Conservation (phyloP, 2,888 invertebrate species). For the Desoria tigrina region DNA sequence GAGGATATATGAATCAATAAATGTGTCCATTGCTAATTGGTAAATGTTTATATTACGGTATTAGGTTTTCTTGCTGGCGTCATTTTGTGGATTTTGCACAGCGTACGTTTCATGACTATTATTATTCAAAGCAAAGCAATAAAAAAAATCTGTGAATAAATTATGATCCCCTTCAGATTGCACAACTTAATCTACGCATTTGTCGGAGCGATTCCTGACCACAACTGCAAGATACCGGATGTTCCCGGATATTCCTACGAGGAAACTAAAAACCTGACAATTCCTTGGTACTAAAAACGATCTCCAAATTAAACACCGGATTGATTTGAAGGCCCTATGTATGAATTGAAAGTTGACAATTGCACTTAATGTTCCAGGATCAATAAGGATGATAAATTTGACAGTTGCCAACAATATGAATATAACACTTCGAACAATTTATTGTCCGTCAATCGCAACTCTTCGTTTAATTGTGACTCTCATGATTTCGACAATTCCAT, state of each 20-base stretch:
- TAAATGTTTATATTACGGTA: not conserved
- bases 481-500: slow-evolving; percentile 48
- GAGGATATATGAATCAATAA: too few relatives aligned
- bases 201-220: slow-evolving; percentile 44
- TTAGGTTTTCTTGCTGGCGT: slow-evolving; percentile 46
- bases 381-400: slow-evolving; percentile 20
- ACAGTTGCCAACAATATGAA: slow-evolving; percentile 23
- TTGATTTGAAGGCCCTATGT: slow-evolving; percentile 20
- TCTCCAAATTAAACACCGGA: too few relatives aligned
- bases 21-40: too few relatives aligned
- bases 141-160: too few relatives aligned
- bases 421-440: slow-evolving; percentile 22
- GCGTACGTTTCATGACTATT: slow-evolving; percentile 31
- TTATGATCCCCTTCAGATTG: too few relatives aligned
- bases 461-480: slow-evolving; percentile 8
- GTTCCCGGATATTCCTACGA: slow-evolving; percentile 21
- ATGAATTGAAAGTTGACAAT: not conserved
- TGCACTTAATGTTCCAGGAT: slow-evolving; percentile 1
- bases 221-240: slow-evolving; percentile 37
- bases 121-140: too few relatives aligned
- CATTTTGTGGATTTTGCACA: slow-evolving; percentile 48
- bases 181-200: slow-evolving; percentile 41
- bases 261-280: slow-evolving; percentile 34
- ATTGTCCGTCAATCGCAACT: slow-evolving; percentile 14
- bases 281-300: slow-evolving; percentile 36